Evolutionary conservation across 2,113 vertebrate species (phyloP), one percentile per base, ranked within the genome.

Genomic region (Campylomormyrus numenius): DNA sequence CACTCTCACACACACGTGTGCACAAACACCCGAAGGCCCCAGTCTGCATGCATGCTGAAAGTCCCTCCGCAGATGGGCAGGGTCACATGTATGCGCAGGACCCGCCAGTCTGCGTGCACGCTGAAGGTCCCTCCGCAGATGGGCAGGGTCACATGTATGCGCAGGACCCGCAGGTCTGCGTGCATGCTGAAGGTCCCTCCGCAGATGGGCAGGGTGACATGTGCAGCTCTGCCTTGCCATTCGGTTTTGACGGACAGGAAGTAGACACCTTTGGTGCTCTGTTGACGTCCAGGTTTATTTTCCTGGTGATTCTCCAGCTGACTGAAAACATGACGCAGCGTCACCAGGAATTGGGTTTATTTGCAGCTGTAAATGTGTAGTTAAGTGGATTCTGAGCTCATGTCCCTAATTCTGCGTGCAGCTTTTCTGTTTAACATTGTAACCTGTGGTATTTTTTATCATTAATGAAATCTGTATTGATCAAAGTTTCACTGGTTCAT

Each of bases 401-500:
- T 42, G 74, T 42, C 35, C 31, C 45, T 84, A 17, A 45, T 45
- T 45, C 35, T 42, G 35, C 27, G 24, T 27, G 58, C 58, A 66
- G 58, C n/a, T 31, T 70, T 70, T 70, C 62, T 48, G 83, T 85
- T 85, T 85, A 48, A 85, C 42, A 85, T 85, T 85, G 35, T 85
- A 46, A 85, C 45, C 39, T 42, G 39, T 48, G 31, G 31, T n/a
- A 46, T 46, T 48, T 48, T 45, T 48, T 48, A n/a, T 48, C 83
- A 21, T 85, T 45, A 48, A 45, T 85, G 9, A n/a, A 45, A 21
- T 46, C 83, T 48, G 45, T 48, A 46, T 48, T 48, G 45, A 42
- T 85, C 8, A 46, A 17, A 39, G 13, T 85, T 21, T 46, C 45
- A 85, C 21, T 46, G 83, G 83, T 45, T 21, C 8, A 11, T 85